A percentile compares a stretch with the other conserved stretches of the same genome.
Evolutionary conservation across 2,797 vertebrate species (phyloP).

Genomic region (Danio choprae): DNA sequence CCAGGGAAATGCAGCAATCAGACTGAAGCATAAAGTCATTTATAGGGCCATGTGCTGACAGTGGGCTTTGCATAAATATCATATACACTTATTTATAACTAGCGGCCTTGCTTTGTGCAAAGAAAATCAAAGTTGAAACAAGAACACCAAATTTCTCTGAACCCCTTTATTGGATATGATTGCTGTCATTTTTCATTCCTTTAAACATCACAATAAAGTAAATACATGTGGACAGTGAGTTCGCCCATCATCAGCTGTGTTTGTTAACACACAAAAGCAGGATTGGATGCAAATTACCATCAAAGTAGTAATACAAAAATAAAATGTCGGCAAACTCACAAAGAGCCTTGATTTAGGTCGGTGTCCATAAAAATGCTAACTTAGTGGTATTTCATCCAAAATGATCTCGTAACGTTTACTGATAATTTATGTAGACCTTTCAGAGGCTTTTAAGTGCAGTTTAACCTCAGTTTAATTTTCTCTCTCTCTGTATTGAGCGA

Average conservation of each 20-base stretch:
- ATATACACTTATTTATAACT: background rate
- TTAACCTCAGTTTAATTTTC: too few relatives aligned
- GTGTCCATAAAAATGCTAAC: slow-evolving; percentile 8
- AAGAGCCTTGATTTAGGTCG: slow-evolving; percentile 15
- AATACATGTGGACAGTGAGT: background rate
- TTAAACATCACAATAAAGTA: slow-evolving; percentile 1
- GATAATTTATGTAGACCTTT: background rate
- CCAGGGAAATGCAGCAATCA: slow-evolving; percentile 20
- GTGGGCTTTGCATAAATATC: slow-evolving; percentile 18
- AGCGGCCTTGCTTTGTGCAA: background rate
- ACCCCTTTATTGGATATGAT: background rate
- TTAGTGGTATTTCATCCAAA: background rate
- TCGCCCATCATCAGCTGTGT: background rate
- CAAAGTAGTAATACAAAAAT: slow-evolving; percentile 1
- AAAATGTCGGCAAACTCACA: background rate
- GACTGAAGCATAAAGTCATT: background rate
- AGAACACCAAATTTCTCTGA: background rate
- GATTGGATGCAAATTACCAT: slow-evolving; percentile 4
- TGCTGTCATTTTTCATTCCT: slow-evolving; percentile 17
- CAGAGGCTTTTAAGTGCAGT: too few relatives aligned
- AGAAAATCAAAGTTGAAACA: background rate
- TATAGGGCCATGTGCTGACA: slow-evolving; percentile 15
- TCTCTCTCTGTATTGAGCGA: too few relatives aligned
- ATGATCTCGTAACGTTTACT: background rate
- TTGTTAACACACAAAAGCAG: slow-evolving; percentile 16